Evolutionary conservation across 2,113 vertebrate species (phyloP), one percentile per base, ranked within the genome.

Genomic region (Pedetes capensis): DNA sequence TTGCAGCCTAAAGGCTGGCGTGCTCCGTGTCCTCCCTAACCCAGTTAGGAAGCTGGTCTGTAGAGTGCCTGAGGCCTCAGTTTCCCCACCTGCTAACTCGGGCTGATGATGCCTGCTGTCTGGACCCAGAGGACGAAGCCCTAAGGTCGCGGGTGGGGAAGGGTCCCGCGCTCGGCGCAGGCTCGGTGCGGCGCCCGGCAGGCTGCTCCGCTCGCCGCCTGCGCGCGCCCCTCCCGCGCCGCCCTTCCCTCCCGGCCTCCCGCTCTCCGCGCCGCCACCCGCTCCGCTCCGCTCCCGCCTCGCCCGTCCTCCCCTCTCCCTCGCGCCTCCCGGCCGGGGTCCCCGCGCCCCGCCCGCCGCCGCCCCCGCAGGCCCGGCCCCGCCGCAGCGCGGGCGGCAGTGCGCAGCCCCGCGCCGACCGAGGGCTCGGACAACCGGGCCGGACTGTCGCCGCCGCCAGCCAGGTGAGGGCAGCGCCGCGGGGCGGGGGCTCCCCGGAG

Each of bases 381-480:
- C 91, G 68, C 93, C 72, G 91, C 94, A 84, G 95, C 94, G 69
- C 94, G 63, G 63, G 87, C 79, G 57, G 61, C 96, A 59, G 97
- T 92, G 94, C 90, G 94, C 84, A 95, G 92, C 93, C 57, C 95
- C 84, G 84, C 29, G 66, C 95, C 74, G 42, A 69, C 74, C 66
- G 34, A 82, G 68, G 85, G 90, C 90, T 82, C 72, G 9, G 27
- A 89, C 91, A 91, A 89, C 37, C 87, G 47, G 39, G 57, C 23
- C 71, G 20, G 87, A 37, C 86, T 83, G 55, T n/a, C n/a, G 66
- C 69, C 27, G 86, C 75, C 76, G 74, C 29, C 91, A 64, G 66
- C 94, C 96, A 97, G 97, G 97, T 97, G 95, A 97, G 96, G 44
- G 91, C 88, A 63, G 81, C 94, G 39, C 17, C 0, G 37, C 55